These are phyloP conservation scores for Microchirus variegatus DNA, from an alignment of 2,797 vertebrate genomes.

Conservation along the genomic window DNA sequence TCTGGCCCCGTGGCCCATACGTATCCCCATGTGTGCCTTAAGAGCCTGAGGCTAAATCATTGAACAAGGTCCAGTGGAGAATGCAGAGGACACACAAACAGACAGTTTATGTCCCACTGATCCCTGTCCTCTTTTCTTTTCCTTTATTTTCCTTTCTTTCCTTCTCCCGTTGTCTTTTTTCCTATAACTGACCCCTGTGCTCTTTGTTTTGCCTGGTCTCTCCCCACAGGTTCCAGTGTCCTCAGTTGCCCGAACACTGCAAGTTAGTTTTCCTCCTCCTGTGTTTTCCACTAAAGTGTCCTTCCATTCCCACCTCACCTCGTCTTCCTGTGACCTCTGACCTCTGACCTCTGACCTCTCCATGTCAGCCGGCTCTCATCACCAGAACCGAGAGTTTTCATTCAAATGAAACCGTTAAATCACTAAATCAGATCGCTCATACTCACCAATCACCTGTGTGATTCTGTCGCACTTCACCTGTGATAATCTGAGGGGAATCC, in stretches of 20 bases:
- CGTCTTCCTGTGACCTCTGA: conserved; percentile 6
- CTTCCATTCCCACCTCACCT: conserved; percentile 17
- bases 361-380: background rate
- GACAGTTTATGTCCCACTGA: background rate
- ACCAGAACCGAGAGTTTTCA: too few species aligned
- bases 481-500: conserved; percentile 16
- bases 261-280: conserved; percentile 89
- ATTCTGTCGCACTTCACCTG: background rate
- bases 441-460: too few species aligned
- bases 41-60: too few species aligned
- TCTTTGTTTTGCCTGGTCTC: conserved; percentile 74
- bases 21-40: too few species aligned
- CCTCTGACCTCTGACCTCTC: background rate
- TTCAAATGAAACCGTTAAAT: too few species aligned
- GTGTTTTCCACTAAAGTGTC: conserved; percentile 46
- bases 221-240: conserved; percentile 89
- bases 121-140: conserved; percentile 18
- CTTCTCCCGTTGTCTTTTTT: background rate
- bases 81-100: too few species aligned
- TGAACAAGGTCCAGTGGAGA: too few species aligned
- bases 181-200: conserved; percentile 41
- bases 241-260: conserved; percentile 87
- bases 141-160: conserved; percentile 8
- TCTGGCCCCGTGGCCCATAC: too few species aligned
- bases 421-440: too few species aligned